Base-by-base conservation (phyloP, 1,140 invertebrate genomes). In the Pseudomyrmex flavicornis region DNA sequence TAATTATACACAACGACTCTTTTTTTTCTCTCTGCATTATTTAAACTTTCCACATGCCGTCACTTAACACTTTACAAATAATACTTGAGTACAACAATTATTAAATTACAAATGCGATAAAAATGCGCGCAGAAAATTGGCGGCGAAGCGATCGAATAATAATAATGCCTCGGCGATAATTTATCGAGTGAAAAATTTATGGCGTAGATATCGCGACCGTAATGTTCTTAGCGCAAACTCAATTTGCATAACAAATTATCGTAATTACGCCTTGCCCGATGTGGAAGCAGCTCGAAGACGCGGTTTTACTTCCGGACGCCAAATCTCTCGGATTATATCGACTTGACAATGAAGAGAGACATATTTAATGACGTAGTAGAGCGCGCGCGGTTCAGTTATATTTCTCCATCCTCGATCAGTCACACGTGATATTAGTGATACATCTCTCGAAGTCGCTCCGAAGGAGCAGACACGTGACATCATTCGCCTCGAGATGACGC, bases 391-490 rank as follows among this genome's bases (percentile, higher is more conserved):
- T 79, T 79, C 75, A 59, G 76, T 79, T 70, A 79, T 70, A 79
- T 70, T 79, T 58, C 65, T 79, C 76, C 76, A 79, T 79, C 65
- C 76, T 69, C 70, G 70, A 79, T 79, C 65, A 79, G 76, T 70
- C 65, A 79, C 76, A 79, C 76, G 65, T 79, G 70, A 20, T 54
- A 68, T 44, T 58, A 52, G 65, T 70, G 58, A 79, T 79, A 59
- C 76, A 35, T 35, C 35, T 35, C 76, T 20, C 65, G 52, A 79
- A 70, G 65, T 66, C 7, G 13, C 59, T 59, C 54, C 48, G 58
- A 79, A 70, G 65, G 76, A 70, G 35, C 35, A 70, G 54, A 79
- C 20, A 79, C 76, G 65, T 79, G 76, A 79, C 76, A 66, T 79
- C 76, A 79, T 79, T 69, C 68, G 76, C 76, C 59, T 15, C 65